Base-by-base conservation (phyloP, 2,888 invertebrate genomes). In the Eledona agricola region DNA sequence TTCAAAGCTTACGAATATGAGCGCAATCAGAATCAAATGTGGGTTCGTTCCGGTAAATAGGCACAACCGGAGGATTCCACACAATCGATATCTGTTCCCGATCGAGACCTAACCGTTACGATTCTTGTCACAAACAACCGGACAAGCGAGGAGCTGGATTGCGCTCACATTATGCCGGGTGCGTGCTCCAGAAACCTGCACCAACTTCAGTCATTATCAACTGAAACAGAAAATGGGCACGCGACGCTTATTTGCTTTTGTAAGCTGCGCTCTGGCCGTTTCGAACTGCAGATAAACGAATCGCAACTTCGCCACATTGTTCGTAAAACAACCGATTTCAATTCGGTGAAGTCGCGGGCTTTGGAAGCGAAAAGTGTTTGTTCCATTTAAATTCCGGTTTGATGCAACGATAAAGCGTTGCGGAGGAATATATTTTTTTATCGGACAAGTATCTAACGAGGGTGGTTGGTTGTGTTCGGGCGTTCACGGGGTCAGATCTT, bases 11-110 rank as follows among this genome's bases (percentile, higher is more conserved):
- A 62, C 66, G 66, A 69, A 71, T 68, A 69, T 67, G 69, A 69
- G 66, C 67, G 65, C 72, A 73, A 73, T 73, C 73, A 71, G 70
- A 72, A 72, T 73, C 73, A 71, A 72, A 72, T 71, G 72, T 72
- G 69, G 71, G 69, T 65, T 69, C 70, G 65, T 70, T 72, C 65
- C 67, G 67, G 65, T 70, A 70, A 72, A 71, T 71, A 72, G 71
- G 68, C 70, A 53, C 34, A 19, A 42, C 11, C 35, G 26, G 31
- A 43, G 50, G 43, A 50, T 35, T 51, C 42, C 34, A 34, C 38
- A 49, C 31, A 35, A 43, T 53, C 54, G 40, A 51, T 51, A 47
- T 42, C 43, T 22, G 2, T 22, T 45, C 28, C 20, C 43, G 7
- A 42, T 15, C 38, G 19, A 23, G 26, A 9, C 26, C 49, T 19